These are phyloP conservation scores for Troides helena DNA, from an alignment of 2,888 invertebrate genomes.

Conservation along the genomic window DNA sequence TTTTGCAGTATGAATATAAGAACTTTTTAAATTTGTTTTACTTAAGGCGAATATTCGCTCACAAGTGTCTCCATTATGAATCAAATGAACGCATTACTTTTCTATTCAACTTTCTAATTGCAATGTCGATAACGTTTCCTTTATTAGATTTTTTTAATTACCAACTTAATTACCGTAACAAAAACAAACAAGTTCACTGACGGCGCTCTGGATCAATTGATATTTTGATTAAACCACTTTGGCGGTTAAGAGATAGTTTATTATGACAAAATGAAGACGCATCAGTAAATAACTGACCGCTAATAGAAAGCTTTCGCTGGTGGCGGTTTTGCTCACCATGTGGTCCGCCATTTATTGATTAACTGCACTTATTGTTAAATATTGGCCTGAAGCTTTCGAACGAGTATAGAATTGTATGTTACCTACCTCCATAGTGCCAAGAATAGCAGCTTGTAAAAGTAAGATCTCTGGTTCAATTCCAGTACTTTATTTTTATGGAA, in stretches of 20 bases:
- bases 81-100: slow-evolving; percentile 25
- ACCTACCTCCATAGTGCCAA: no score
- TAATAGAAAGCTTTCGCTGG: slow-evolving; percentile 12
- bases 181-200: slow-evolving; percentile 26
- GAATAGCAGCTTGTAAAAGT: no score
- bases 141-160: slow-evolving; percentile 30
- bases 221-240: slow-evolving; percentile 23
- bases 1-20: neutral
- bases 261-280: slow-evolving; percentile 26
- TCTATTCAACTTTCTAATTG: slow-evolving; percentile 29
- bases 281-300: neutral
- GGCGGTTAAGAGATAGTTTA: neutral
- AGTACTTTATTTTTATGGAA: no score
- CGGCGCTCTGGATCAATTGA: slow-evolving; percentile 15
- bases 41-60: neutral
- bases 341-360: neutral
- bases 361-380: neutral
- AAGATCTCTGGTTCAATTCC: no score
- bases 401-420: no score
- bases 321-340: neutral
- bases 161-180: slow-evolving; percentile 23
- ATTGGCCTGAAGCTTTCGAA: no score
- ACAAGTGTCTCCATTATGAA: slow-evolving; percentile 4
- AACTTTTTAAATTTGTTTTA: neutral
- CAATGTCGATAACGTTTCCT: slow-evolving; percentile 23